Base-by-base conservation (phyloP, 2,888 invertebrate genomes). In the Poecilus cupreus region DNA sequence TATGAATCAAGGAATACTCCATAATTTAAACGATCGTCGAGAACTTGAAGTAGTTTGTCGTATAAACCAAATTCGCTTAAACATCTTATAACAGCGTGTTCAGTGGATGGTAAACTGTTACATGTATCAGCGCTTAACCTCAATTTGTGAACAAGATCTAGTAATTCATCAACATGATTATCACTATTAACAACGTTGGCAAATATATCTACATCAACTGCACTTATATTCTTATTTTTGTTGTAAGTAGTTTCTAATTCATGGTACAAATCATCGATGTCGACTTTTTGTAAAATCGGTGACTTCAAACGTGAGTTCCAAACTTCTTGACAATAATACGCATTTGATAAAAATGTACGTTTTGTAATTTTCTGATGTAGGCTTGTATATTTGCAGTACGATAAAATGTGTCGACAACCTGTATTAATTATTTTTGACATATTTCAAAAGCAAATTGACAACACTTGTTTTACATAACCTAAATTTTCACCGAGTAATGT, bases 1-100 rank as follows among this genome's bases (percentile, higher is more conserved):
- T 93, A 95, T 82, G 93, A 89, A 89, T 98, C 97, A n/a, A 97
- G 92, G 87, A 98, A 98, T 37, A 99, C 89, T 0, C 99, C 99
- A 90, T 95, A 98, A 86, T 95, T 94, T 13, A 96, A 88, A 78
- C 96, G 94, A 87, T 98, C 95, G 86, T 94, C 93, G 60, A 98
- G 89, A 5, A 97, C 91, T 13, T 92, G 90, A 0, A 97, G 87
- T 11, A 98, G 89, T 78, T 94, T 92, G 13, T 93, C 91, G n/a
- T 90, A 88, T 83, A 92, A 90, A 6, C 91, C 91, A 84, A 88
- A 88, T 64, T 91, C 89, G 1, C 93, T 85, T 81, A 92, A 92
- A 85, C 90, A 90, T 84, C 94, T 91, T 4, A 97, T 90, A 24
- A 96, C 91, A 11, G 97, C 96, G 90, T 97, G 95, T 84, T 93